Evolutionary conservation across 1,140 invertebrate genomes (phyloP), one percentile per base, ranked within the genome.

Genomic region (Theocolax elegans): DNA sequence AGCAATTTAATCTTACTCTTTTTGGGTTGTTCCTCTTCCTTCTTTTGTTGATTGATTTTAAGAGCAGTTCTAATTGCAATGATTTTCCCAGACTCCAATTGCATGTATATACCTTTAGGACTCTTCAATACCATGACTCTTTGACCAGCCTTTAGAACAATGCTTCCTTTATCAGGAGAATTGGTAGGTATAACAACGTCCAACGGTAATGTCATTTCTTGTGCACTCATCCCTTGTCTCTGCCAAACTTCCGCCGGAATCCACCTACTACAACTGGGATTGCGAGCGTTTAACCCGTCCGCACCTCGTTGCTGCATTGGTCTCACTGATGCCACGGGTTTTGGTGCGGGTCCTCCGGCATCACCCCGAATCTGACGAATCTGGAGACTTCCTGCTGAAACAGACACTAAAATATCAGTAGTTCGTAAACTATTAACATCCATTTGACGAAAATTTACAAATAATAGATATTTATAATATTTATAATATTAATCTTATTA

Each of bases 181-280:
- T 94, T 96, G 0, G 95, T 97, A 46, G 95, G 96, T 78, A 98
- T 95, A 15, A 96, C 94, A 49, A 97, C 95, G 85, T 97, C 96
- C 90, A 87, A 67, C 3, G 95, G 95, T 60, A 97, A 87, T 6
- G 94, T 95, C 90, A 97, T 95, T 83, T 97, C 95, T 83, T 97
- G 95, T 31, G 96, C 95, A 49, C 94, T 95, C 90, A 97, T 96
- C 60, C 96, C 96, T 85, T 97, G 95, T 29, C 93, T 85, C 75
- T 94, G 93, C 92, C 94, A 94, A 35, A 94, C 93, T 81, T 95
- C 94, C 2, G 93, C 93, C 8, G 93, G 93, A 72, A 95, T 94
- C 93, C 93, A 94, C 49, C 91, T 86, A 53, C 81, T 85, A 4
- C 84, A 83, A 38, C 89, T 88, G 46, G 85, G 86, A 85, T 78